These are phyloP conservation scores for Eudemis profundana DNA, from an alignment of 2,888 invertebrate genomes.

Conservation along the genomic window DNA sequence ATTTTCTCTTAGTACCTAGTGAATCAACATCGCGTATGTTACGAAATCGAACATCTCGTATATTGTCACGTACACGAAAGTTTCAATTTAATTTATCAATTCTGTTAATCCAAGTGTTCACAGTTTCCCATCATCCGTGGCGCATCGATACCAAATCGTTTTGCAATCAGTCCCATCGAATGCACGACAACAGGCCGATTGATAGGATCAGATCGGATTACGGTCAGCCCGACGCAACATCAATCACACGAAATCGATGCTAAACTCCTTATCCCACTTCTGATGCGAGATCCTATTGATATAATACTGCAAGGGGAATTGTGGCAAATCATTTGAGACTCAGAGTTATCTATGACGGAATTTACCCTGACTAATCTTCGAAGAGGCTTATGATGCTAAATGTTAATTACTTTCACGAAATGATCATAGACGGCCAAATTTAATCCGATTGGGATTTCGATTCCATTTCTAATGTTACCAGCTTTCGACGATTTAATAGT, in stretches of 20 bases:
- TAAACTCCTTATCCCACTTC: slow-evolving; percentile 60
- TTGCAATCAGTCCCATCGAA: slow-evolving; percentile 59
- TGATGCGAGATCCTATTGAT: slow-evolving; percentile 44
- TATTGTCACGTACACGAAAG: too few relatives aligned
- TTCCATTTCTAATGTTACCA: background rate
- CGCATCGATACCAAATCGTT: slow-evolving; percentile 37
- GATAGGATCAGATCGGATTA: slow-evolving; percentile 61
- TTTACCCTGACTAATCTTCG: slow-evolving; percentile 4
- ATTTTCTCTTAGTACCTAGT: too few relatives aligned
- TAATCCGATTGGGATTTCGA: slow-evolving; percentile 11
- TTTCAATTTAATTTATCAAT: background rate
- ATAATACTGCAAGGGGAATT: slow-evolving; percentile 22
- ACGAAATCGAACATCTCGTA: too few relatives aligned
- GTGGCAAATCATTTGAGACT: slow-evolving; percentile 9
- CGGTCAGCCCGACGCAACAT: slow-evolving; percentile 54
- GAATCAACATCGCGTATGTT: too few relatives aligned
- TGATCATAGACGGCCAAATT: slow-evolving; percentile 10
- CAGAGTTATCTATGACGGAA: slow-evolving; percentile 1
- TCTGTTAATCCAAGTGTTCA: background rate
- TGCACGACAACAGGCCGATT: slow-evolving; percentile 51
- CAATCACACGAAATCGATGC: slow-evolving; percentile 68
- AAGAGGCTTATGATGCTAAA: background rate
- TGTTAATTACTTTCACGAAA: slow-evolving; percentile 5
- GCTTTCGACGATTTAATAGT: slow-evolving; percentile 2
- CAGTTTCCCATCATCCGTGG: background rate